These are phyloP conservation scores for Bungarus multicinctus DNA, from an alignment of 2,113 vertebrate species.

Conservation along the genomic window DNA sequence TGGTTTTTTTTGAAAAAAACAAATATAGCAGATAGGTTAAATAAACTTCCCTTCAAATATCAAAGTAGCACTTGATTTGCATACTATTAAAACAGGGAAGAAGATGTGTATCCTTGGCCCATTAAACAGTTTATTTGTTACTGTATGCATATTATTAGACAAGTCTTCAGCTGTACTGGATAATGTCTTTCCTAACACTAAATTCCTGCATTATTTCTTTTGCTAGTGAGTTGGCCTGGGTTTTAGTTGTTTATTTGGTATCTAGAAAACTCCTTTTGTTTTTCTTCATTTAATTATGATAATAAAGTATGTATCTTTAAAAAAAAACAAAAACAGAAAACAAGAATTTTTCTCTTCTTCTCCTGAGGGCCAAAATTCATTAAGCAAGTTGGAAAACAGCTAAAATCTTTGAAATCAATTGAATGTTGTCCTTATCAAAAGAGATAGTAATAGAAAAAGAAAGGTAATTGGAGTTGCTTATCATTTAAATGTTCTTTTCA, in stretches of 20 bases:
- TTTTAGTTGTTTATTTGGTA: background rate
- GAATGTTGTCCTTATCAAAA: background rate
- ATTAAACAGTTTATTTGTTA: conserved; percentile 72
- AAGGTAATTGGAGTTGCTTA: background rate
- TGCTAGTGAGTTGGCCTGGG: conserved; percentile 46
- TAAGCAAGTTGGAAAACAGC: background rate
- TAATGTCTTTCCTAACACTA: conserved; percentile 60
- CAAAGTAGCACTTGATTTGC: conserved; percentile 50
- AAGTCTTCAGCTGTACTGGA: conserved; percentile 63
- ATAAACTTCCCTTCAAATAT: conserved; percentile 33
- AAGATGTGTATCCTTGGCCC: conserved; percentile 57
- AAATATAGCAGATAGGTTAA: conserved; percentile 9
- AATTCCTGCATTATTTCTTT: conserved; percentile 54
- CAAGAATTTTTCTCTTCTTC: background rate
- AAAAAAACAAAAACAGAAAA: background rate
- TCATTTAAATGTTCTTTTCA: background rate
- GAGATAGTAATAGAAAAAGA: background rate
- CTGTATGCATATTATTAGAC: conserved; percentile 74
- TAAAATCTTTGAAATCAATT: background rate
- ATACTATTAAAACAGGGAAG: conserved; percentile 54
- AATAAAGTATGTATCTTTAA: background rate
- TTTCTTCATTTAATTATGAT: background rate
- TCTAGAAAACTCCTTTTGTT: background rate
- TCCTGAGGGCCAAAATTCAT: background rate
- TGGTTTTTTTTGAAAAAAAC: background rate